Evolutionary conservation across 2,113 vertebrate genomes (phyloP), one percentile per base, ranked within the genome.

Genomic region (Lamprotornis superbus): DNA sequence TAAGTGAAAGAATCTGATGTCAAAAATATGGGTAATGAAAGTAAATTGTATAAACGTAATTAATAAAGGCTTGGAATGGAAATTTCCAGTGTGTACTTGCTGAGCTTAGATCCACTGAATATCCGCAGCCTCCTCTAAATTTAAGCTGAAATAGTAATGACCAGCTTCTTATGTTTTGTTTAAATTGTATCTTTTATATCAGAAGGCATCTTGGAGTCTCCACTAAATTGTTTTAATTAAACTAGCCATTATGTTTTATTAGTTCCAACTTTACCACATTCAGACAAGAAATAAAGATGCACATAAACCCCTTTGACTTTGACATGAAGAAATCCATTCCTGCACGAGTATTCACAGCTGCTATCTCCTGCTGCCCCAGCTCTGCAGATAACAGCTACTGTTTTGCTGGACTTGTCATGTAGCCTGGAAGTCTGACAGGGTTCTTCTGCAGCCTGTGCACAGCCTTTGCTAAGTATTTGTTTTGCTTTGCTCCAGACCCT

Each of bases 1-100:
- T 95, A 91, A 91, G 89, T 59, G 69, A 93, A 97, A 93, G 92
- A 96, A 90, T 93, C 83, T 96, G 68, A 93, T 95, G 91, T 95
- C 78, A 95, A 95, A 97, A 97, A 91, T 88, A 93, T 5, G 82
- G 90, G 75, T 93, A 94, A 92, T 81, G 89, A 87, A 95, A 92
- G 82, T 90, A 94, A 94, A 96, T 87, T 90, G 78, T 79, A 95
- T 77, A 96, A 97, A 88, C 1, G 0, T 93, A 83, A 97, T 95
- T 96, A 97, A 97, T 97, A 94, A 95, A 91, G 75, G 85, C 73
- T 90, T 97, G 79, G 91, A 94, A 93, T 95, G 92, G 90, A 97
- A 97, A 93, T 94, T 96, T 96, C 96, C 94, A 96, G 80, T 33
- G 27, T 52, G 52, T 70, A 50, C 37, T 87, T 71, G 69, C 82